Evolutionary conservation across 2,888 invertebrate genomes (phyloP), one percentile per base, ranked within the genome.

Genomic region (Polymixis lichenea): DNA sequence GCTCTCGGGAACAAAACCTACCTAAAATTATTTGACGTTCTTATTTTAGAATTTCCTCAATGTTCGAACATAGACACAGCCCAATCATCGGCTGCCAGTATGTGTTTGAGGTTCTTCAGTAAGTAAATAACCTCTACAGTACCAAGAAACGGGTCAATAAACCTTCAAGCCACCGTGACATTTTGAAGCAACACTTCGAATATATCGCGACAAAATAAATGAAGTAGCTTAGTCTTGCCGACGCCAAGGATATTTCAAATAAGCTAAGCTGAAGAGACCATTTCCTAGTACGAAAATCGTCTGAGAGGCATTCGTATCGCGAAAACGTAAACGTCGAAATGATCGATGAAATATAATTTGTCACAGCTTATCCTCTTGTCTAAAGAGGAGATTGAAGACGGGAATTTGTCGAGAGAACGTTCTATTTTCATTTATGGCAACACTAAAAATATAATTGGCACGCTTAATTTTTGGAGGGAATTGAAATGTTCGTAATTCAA

Each of bases 311-410:
- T 53, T 51, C 66, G 77, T 84, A 84, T 84, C 76, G 65, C 49
- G 58, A 76, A 43, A 71, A 78, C 68, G 22, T 62, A 67, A 62
- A 73, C 61, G 70, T 73, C 64, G 58, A 75, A 79, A 83, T 90
- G 89, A 88, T 89, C 85, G 87, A 89, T 90, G 80, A 72, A 84
- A 73, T 77, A 86, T 86, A 82, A 89, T 89, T 89, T 89, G 86
- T 89, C 86, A 86, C 81, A 85, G 86, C 78, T 83, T 86, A 79
- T 85, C 81, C 75, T 25, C 75, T 78, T 76, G 75, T 76, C 78
- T 75, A 76, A 81, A 77, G 70, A 75, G 75, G 73, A 79, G 78
- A 75, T 71, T 79, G 61, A 71, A 75, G 78, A 85, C 64, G 60
- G 28, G 53, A 83, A 75, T 85, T 83, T 83, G 84, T 85, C 74